Conservation (phyloP, 2,113 vertebrate species). For the Amia ocellicauda region DNA sequence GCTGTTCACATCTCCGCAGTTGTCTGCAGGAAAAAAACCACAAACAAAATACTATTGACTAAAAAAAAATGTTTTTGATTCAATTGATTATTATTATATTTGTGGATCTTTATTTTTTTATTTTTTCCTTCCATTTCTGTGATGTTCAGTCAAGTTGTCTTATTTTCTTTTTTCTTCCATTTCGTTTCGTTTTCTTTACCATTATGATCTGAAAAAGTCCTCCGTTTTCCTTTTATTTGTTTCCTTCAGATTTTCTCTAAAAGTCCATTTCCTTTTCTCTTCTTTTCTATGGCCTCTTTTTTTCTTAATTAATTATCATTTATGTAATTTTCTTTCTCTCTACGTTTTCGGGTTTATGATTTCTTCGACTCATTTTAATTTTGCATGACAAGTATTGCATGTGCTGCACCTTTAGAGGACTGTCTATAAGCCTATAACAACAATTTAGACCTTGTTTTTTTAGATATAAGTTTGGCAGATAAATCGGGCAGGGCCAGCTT, state of each 20-base stretch:
- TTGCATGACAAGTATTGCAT: slow-evolving; percentile 99
- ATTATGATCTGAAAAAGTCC: slow-evolving; percentile 67
- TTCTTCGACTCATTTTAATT: slow-evolving; percentile 77
- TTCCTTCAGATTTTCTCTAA: slow-evolving; percentile 62
- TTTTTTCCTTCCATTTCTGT: slow-evolving; percentile 80
- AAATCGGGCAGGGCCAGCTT: slow-evolving; percentile 56
- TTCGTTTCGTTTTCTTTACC: slow-evolving; percentile 56
- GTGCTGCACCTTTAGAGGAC: slow-evolving; percentile 97
- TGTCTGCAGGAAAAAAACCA: slow-evolving; percentile 85
- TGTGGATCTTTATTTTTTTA: slow-evolving; percentile 91
- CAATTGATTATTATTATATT: slow-evolving; percentile 88
- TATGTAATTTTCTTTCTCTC: slow-evolving; percentile 41
- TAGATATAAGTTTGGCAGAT: slow-evolving; percentile 72
- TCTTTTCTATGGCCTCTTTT: slow-evolving; percentile 51
- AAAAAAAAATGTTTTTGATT: slow-evolving; percentile 87
- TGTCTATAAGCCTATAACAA: slow-evolving; percentile 75
- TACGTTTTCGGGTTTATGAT: slow-evolving; percentile 65
- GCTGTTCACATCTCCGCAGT: slow-evolving; percentile 95
- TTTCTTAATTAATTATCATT: slow-evolving; percentile 37
- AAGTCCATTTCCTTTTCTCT: slow-evolving; percentile 52
- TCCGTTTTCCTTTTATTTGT: slow-evolving; percentile 55
- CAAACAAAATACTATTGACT: slow-evolving; percentile 82
- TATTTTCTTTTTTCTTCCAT: slow-evolving; percentile 54
- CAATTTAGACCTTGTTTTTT: slow-evolving; percentile 67
- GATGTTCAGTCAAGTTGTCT: slow-evolving; percentile 84